Percentiles rank a stretch among this genome's conserved stretches.
Evolutionary conservation across 1,140 invertebrate species (phyloP).

Genomic region (Lepidostoma basale): DNA sequence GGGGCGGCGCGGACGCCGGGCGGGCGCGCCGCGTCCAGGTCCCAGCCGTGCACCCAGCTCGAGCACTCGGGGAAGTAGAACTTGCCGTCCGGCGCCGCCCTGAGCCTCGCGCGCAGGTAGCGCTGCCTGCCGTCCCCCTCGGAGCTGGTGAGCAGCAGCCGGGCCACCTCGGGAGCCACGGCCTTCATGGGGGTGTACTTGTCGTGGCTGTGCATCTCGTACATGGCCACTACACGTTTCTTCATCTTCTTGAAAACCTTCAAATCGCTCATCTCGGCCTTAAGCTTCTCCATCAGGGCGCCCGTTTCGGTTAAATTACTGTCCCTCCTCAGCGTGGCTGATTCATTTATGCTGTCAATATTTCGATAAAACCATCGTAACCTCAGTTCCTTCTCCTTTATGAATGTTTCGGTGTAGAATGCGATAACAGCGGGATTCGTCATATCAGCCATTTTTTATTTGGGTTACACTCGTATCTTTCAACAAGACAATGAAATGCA

Average conservation of each 20-base stretch:
- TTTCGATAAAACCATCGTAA: slow-evolving; percentile 15
- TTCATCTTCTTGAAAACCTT: background rate
- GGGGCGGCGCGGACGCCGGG: slow-evolving; percentile 43
- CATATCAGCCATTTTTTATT: background rate
- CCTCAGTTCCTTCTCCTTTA: slow-evolving; percentile 9
- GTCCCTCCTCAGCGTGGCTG: background rate
- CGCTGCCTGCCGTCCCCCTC: slow-evolving; percentile 50
- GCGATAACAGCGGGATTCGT: background rate
- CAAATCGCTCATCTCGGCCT: slow-evolving; percentile 16
- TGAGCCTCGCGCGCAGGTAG: slow-evolving; percentile 53
- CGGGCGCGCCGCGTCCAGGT: slow-evolving; percentile 51
- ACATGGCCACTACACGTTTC: background rate
- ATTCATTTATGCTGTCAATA: slow-evolving; percentile 2
- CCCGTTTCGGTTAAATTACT: background rate
- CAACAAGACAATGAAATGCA: too few species aligned
- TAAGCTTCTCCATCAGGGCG: slow-evolving; percentile 7
- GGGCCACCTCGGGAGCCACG: slow-evolving; percentile 50
- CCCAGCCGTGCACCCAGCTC: slow-evolving; percentile 58
- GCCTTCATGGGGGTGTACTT: slow-evolving; percentile 50
- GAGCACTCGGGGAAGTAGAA: slow-evolving; percentile 50
- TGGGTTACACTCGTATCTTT: too few species aligned
- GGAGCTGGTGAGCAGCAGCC: slow-evolving; percentile 51
- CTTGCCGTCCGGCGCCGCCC: slow-evolving; percentile 56
- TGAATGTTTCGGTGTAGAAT: background rate
- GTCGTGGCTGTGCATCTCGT: background rate